Conservation (phyloP, 2,797 vertebrate genomes). For the Acomys russatus region DNA sequence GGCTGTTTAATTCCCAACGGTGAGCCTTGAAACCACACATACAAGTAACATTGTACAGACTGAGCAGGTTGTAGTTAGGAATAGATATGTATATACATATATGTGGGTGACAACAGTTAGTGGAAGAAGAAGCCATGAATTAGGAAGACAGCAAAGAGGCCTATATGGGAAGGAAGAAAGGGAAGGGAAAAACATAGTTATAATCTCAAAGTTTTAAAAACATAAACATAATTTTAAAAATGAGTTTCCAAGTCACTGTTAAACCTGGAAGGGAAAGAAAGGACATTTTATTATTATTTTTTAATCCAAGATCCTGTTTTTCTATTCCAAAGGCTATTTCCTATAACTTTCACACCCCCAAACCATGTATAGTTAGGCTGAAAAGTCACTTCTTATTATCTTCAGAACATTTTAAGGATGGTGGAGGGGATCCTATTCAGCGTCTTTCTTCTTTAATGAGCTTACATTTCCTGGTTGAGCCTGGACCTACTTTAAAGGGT, state of each 20-base stretch:
- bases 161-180: no score
- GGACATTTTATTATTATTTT: neutral
- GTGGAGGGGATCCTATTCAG: slow-evolving; percentile 41
- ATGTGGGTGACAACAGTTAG: neutral
- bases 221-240: slow-evolving; percentile 1
- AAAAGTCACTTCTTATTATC: slow-evolving; percentile 59
- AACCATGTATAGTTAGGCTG: slow-evolving; percentile 28
- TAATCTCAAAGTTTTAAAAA: neutral
- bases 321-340: slow-evolving; percentile 32
- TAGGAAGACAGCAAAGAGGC: neutral
- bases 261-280: neutral
- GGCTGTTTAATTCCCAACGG: no score
- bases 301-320: slow-evolving; percentile 3
- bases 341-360: slow-evolving; percentile 3
- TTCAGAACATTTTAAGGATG: slow-evolving; percentile 26
- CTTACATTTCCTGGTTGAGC: slow-evolving; percentile 59
- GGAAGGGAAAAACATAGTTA: neutral
- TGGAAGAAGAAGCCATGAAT: neutral
- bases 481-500: slow-evolving; percentile 41
- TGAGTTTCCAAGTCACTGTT: slow-evolving; percentile 21
- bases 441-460: slow-evolving; percentile 60
- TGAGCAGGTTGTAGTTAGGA: no score
- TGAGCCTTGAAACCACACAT: neutral
- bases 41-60: neutral
- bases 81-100: neutral